phyloP scores from a whole-genome alignment of 2,888 invertebrate genomes.

The Mesorhabditis belari region DNA sequence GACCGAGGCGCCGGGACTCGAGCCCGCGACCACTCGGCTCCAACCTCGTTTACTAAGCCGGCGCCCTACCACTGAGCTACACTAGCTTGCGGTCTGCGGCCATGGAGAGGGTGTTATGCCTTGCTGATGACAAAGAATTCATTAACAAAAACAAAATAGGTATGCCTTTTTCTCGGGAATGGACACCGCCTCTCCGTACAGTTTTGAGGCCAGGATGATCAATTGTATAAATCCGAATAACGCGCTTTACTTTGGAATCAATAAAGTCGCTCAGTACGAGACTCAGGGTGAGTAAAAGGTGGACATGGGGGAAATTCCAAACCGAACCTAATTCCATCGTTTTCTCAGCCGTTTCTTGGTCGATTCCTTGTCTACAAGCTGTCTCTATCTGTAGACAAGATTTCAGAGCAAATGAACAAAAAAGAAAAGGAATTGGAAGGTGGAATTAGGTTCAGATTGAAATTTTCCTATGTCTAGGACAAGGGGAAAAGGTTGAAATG shows the following conservation, averaged over 20 bases:
- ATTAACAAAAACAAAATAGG: neutral
- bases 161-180: conserved; percentile 29
- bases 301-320: too few relatives aligned
- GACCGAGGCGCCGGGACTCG: too few relatives aligned
- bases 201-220: conserved; percentile 19
- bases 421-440: too few relatives aligned
- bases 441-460: too few relatives aligned
- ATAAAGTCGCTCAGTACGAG: conserved; percentile 39
- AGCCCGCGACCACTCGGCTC: too few relatives aligned
- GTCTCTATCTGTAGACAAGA: neutral
- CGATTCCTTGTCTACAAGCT: neutral
- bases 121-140: conserved; percentile 8
- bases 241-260: conserved; percentile 32
- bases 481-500: neutral
- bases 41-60: too few relatives aligned
- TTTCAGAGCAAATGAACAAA: too few relatives aligned
- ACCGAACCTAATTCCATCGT: too few relatives aligned
- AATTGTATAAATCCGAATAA: conserved; percentile 45
- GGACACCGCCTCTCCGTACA: conserved; percentile 25
- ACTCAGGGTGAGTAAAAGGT: conserved; percentile 21
- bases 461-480: too few relatives aligned
- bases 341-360: too few relatives aligned
- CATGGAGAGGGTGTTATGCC: conserved; percentile 47
- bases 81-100: too few relatives aligned
- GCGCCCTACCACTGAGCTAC: too few relatives aligned